Evolutionary conservation across 2,888 invertebrate species (phyloP), one percentile per base, ranked within the genome.

Genomic region (Actias luna): DNA sequence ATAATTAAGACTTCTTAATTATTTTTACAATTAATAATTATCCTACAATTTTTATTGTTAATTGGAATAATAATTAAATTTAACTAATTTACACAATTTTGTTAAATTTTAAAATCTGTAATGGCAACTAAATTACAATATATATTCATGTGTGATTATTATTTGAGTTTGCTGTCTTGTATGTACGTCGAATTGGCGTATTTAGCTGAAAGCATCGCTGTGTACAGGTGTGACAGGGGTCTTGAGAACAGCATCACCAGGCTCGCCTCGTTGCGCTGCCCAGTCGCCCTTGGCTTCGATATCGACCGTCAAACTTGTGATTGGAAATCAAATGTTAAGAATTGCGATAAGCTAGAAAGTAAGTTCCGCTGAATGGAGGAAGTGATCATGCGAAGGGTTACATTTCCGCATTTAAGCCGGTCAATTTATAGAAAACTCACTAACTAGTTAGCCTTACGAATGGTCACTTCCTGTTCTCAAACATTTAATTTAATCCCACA

Each of bases 251-350:
- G 97, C 82, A 95, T 95, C 78, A 97, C 96, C 84, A 95, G 98
- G 88, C 94, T 98, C 89, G 97, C 98, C 80, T 95, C 96, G 71
- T 97, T 98, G 84, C 94, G 96, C 85, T 98, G 98, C 93, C 98
- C 98, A 79, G 95, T 94, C 84, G 96, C 98, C 89, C 94, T 98
- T 87, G 97, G 97, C 84, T 98, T 98, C 94, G 98, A 98, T 95
- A 96, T 98, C 90, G 96, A 96, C 89, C 95, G 97, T 82, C 98
- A 98, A 93, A 98, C 98, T 82, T 98, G 98, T 94, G 98, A 98
- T 94, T 98, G 98, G 98, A 98, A 96, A 95, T 95, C 97, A 87
- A 95, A 98, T 94, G 98, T 98, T 93, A 97, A 97, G 95, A 98
- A 98, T 95, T 98, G 98, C 95, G 96, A 98, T 94, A 94, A 95